Conservation (phyloP, 2,888 invertebrate genomes). For the Pecten maximus region DNA sequence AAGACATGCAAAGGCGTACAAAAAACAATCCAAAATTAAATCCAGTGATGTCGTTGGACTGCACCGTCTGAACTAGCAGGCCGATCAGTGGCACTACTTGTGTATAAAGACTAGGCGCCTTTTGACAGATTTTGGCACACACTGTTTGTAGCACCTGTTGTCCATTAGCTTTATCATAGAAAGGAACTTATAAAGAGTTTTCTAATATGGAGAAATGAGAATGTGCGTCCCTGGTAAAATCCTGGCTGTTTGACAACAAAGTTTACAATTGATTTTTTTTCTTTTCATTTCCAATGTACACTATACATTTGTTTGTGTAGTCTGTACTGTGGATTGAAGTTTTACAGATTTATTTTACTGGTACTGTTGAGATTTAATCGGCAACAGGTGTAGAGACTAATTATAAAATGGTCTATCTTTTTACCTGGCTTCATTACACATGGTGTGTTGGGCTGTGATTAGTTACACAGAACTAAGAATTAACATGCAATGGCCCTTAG, state of each 20-base stretch:
- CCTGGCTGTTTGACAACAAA: constrained; percentile 7
- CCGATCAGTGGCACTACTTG: not conserved
- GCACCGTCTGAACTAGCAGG: not conserved
- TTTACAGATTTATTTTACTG: not conserved
- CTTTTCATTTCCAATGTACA: not conserved
- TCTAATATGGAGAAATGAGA: constrained; percentile 35
- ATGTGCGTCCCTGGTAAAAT: constrained; percentile 22
- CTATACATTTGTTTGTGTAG: constrained; percentile 8
- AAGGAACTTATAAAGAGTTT: constrained; percentile 3
- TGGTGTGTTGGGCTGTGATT: not conserved
- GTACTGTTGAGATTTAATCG: not conserved
- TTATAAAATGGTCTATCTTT: constrained; percentile 15
- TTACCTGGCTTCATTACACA: constrained; percentile 27
- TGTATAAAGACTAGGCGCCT: not conserved
- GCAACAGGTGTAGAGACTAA: not conserved
- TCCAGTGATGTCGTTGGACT: constrained; percentile 8
- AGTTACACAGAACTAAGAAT: not conserved
- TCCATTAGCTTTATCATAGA: constrained; percentile 29
- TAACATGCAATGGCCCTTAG: not conserved
- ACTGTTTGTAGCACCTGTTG: constrained; percentile 33
- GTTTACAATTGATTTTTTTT: not conserved
- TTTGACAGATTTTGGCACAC: constrained; percentile 32
- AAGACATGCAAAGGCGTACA: constrained; percentile 31
- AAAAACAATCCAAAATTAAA: constrained; percentile 32
- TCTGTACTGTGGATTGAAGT: not conserved